Percentiles rank a stretch among this genome's conserved stretches.
Evolutionary conservation across 2,888 invertebrate genomes (phyloP).

Genomic region (Harpagoxenus sublaevis): DNA sequence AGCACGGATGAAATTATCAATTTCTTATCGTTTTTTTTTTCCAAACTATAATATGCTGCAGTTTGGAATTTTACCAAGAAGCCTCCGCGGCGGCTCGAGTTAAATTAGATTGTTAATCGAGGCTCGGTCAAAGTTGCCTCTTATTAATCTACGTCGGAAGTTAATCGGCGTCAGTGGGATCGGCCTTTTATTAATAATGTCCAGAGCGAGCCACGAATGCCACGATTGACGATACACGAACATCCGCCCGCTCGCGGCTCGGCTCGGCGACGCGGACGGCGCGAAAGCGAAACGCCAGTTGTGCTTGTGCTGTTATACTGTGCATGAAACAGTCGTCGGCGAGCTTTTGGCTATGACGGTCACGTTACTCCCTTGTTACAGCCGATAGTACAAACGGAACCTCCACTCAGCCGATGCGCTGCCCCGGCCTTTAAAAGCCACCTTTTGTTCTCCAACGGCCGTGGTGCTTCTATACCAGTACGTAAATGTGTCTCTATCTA

Average conservation of each 20-base stretch:
- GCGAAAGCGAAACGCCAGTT: not conserved
- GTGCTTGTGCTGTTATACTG: too few species aligned
- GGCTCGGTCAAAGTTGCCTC: too few species aligned
- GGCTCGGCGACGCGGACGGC: not conserved
- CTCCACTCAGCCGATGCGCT: not conserved
- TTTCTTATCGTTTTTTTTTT: too few species aligned
- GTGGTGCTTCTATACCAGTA: not conserved
- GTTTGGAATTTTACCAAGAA: not conserved
- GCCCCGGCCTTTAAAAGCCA: not conserved
- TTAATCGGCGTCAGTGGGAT: not conserved
- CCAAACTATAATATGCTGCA: too few species aligned
- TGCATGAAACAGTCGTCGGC: slow-evolving; percentile 1
- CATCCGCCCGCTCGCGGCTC: not conserved
- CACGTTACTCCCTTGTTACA: not conserved
- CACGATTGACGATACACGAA: not conserved
- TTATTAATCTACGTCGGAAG: not conserved
- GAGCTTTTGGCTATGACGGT: slow-evolving; percentile 14
- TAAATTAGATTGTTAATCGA: too few species aligned
- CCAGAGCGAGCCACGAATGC: not conserved
- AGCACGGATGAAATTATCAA: too few species aligned
- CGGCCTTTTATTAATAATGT: not conserved
- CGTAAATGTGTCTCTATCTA: not conserved
- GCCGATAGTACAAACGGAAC: not conserved
- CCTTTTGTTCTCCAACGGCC: not conserved
- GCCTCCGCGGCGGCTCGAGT: too few species aligned